These are phyloP conservation scores for Cosmorhoe ocellata DNA, from an alignment of 2,888 invertebrate species.

Conservation along the genomic window DNA sequence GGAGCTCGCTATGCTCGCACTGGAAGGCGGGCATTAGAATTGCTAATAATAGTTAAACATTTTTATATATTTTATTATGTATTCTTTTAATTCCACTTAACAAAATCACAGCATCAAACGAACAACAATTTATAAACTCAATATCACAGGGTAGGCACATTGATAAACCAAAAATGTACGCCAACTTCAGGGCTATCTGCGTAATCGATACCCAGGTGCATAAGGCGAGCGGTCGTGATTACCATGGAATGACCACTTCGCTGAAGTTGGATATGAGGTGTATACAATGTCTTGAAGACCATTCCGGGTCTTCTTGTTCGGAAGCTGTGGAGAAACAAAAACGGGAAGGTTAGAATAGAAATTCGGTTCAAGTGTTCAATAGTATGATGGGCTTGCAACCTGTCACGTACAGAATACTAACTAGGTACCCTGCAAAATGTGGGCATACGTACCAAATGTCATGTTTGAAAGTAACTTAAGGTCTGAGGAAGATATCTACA, in stretches of 20 bases:
- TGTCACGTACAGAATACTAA: too few relatives aligned
- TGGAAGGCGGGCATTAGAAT: too few relatives aligned
- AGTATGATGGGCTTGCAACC: too few relatives aligned
- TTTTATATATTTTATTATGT: too few relatives aligned
- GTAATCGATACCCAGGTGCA: slow-evolving; percentile 33
- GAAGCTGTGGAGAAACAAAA: slow-evolving; percentile 5
- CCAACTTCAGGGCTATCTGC: slow-evolving; percentile 19
- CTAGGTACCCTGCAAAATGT: too few relatives aligned
- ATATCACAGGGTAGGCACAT: slow-evolving; percentile 25
- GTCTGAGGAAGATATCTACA: too few relatives aligned
- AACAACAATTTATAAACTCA: slow-evolving; percentile 19
- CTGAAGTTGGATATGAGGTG: slow-evolving; percentile 56
- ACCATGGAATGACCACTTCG: slow-evolving; percentile 73
- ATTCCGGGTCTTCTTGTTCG: slow-evolving; percentile 50
- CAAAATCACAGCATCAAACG: slow-evolving; percentile 10
- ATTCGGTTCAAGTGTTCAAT: too few relatives aligned
- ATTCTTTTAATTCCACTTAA: neutral
- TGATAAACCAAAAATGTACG: slow-evolving; percentile 6
- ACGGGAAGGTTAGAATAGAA: too few relatives aligned
- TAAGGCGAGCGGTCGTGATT: slow-evolving; percentile 31
- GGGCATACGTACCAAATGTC: too few relatives aligned
- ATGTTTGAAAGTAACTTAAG: too few relatives aligned
- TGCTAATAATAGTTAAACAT: too few relatives aligned
- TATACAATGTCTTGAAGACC: slow-evolving; percentile 71
- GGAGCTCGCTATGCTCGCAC: too few relatives aligned